phyloP scores from a whole-genome alignment of 2,888 invertebrate genomes.

The Eulithis prunata region DNA sequence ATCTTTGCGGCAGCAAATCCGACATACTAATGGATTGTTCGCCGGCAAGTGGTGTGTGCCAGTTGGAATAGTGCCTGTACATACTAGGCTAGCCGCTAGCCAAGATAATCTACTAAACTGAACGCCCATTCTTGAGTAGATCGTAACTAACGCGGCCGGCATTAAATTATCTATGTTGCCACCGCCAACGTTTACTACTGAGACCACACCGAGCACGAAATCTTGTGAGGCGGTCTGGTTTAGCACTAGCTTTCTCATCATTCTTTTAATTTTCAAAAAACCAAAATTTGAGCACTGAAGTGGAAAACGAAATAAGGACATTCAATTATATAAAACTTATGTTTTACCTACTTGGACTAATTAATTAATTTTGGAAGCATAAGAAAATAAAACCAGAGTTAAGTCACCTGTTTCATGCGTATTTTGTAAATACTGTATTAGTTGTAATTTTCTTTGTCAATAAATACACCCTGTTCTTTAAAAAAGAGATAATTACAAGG shows the following conservation, averaged over 20 bases:
- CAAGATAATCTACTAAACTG: slow-evolving; percentile 70
- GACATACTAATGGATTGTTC: slow-evolving; percentile 74
- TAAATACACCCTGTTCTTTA: no score
- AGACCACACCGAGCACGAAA: slow-evolving; percentile 1
- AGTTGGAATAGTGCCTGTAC: slow-evolving; percentile 72
- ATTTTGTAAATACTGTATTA: no score
- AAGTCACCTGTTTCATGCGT: no score
- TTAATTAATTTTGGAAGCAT: neutral
- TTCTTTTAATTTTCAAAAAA: no score
- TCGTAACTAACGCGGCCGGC: slow-evolving; percentile 50
- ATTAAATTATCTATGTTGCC: slow-evolving; percentile 57
- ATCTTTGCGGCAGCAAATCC: slow-evolving; percentile 63
- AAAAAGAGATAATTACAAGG: no score
- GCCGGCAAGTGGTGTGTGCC: slow-evolving; percentile 65
- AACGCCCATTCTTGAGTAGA: slow-evolving; percentile 54
- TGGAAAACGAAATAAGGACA: no score
- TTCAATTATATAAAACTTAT: no score
- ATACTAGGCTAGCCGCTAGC: slow-evolving; percentile 56
- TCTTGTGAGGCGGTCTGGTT: neutral
- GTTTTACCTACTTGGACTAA: neutral
- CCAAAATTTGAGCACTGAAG: no score
- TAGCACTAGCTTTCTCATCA: no score
- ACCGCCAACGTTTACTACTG: slow-evolving; percentile 39
- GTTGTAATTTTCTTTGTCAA: no score
- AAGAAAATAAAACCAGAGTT: no score